Conservation (phyloP, 2,113 vertebrate genomes). For the mouse (Mus musculus) region GRCm39 chr3:19215501-19216000, state of each 20-base stretch:
- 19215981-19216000: constrained; percentile 17
- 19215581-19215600: constrained; percentile 3
- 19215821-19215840: constrained; percentile 26
- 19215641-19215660: background rate
- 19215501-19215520: background rate
- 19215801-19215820: background rate
- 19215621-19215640: background rate
- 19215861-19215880: constrained; percentile 14
- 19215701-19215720: constrained; percentile 15
- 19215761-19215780: background rate
- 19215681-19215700: background rate
- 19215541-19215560: background rate
- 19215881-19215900: background rate
- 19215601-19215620: constrained; percentile 42
- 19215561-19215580: constrained; percentile 19
- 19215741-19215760: background rate
- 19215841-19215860: background rate
- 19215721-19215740: constrained; percentile 13
- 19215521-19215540: background rate
- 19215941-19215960: constrained; percentile 1
- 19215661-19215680: background rate
- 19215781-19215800: background rate
- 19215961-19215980: background rate
- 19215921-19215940: constrained; percentile 30
- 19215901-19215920: constrained; percentile 19